phyloP scores from a whole-genome alignment of 2,113 vertebrate genomes.

The Trochalopteron elliotii region DNA sequence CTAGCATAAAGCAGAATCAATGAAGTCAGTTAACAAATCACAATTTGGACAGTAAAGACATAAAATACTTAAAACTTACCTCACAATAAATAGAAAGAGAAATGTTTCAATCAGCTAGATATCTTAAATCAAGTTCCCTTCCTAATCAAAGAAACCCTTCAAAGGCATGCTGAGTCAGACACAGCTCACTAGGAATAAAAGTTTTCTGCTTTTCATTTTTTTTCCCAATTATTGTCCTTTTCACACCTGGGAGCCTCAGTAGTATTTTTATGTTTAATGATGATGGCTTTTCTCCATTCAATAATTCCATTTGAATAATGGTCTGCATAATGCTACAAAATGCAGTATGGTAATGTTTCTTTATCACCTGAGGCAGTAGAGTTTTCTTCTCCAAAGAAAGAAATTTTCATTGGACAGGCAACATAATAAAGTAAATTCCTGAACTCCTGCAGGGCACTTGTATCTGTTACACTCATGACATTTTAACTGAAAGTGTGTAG shows the following conservation, averaged over 20 bases:
- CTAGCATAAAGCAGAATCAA: not conserved
- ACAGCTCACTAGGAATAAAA: not conserved
- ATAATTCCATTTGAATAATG: not conserved
- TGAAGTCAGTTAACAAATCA: not conserved
- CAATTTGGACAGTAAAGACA: not conserved
- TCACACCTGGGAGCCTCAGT: not conserved
- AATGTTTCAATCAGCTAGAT: not conserved
- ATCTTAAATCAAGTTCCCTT: not conserved
- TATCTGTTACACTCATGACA: not conserved
- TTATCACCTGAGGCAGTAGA: not conserved
- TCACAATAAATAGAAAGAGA: not conserved
- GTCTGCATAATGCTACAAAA: not conserved
- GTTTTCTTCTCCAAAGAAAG: not conserved
- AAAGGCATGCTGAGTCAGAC: not conserved
- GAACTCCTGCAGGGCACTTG: not conserved
- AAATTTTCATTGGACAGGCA: not conserved
- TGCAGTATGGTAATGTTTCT: not conserved
- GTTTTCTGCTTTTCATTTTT: not conserved
- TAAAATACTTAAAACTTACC: not conserved
- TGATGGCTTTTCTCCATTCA: not conserved
- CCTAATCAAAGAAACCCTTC: not conserved
- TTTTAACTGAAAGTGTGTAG: conserved; percentile 2
- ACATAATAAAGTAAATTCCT: not conserved
- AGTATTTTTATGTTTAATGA: conserved; percentile 1
- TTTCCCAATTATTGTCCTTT: not conserved